Evolutionary conservation across 2,797 vertebrate species (phyloP), one percentile per base, ranked within the genome.

Genomic region (Micrastur ruficollis): DNA sequence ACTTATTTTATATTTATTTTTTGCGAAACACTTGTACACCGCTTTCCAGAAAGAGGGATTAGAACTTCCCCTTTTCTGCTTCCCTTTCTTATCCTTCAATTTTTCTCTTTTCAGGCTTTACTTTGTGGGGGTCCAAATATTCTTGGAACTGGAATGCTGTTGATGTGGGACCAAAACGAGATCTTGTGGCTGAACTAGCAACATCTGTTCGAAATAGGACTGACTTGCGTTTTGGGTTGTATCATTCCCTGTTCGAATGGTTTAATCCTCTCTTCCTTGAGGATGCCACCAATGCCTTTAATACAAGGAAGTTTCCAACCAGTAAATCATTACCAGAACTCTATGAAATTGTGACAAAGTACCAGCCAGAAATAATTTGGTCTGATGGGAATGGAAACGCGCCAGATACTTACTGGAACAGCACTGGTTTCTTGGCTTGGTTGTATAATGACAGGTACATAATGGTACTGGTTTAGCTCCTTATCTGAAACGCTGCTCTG

Each of bases 191-290:
- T 46, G 99, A 99, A 71, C 92, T 99, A 23, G 98, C 98, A 65
- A 83, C 23, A 5, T 98, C 99, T 68, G 70, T 99, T 53, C 98
- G 98, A 23, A 97, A 95, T 4, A 79, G 97, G 78, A 98, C 98
- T 3, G 96, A 97, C 93, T 95, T 99, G 91, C 99, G 8, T 65
- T 98, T 99, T 32, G 99, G 99, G 31, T 98, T 99, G 5, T 99
- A 99, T 87, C 99, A 99, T 87, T 99, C 99, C 12, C 98, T 99
- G 20, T 99, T 99, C 9, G 99, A 99, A 95, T 99, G 99, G 99
- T 99, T 99, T 84, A 98, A 99, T 86, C 99, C 99, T 1, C 98
- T 99, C 63, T 99, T 98, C 94, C 95, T 98, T 42, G 90, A 95
- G 61, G 99, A 99, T 81, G 89, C 98, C 19, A 91, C 96, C 63